These are phyloP conservation scores for Germaria angustata DNA, from an alignment of 2,888 invertebrate genomes.

Conservation along the genomic window DNA sequence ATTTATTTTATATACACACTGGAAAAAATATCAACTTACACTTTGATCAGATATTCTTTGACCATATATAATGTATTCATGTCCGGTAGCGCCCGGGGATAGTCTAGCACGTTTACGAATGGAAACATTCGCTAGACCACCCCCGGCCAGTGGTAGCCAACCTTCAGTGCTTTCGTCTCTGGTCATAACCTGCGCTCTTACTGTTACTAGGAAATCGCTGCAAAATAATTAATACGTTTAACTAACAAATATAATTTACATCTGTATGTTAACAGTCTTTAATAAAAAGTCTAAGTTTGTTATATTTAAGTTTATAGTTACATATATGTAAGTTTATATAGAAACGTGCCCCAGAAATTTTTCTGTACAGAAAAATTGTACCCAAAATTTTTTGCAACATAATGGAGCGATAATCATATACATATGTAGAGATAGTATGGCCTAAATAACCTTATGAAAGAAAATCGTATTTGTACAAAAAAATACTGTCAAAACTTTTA, in stretches of 20 bases:
- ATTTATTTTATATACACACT: neutral
- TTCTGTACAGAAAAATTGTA: too few species aligned
- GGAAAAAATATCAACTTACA: constrained; percentile 82
- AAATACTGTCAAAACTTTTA: too few species aligned
- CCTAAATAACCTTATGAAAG: too few species aligned
- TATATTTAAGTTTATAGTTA: too few species aligned
- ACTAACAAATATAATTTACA: neutral
- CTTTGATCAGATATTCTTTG: constrained; percentile 95
- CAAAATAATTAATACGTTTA: constrained; percentile 74
- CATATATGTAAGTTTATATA: too few species aligned
- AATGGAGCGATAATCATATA: too few species aligned
- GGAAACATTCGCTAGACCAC: constrained; percentile 95
- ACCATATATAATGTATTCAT: constrained; percentile 96
- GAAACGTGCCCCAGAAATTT: too few species aligned
- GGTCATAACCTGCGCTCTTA: constrained; percentile 99
- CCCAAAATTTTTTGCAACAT: too few species aligned
- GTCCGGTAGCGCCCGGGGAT: constrained; percentile 82
- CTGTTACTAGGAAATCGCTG: constrained; percentile 97
- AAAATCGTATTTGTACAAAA: too few species aligned
- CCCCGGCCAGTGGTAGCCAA: constrained; percentile 96
- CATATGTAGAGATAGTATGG: too few species aligned
- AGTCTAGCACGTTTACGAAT: constrained; percentile 88
- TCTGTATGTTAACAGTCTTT: too few species aligned
- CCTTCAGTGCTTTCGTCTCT: constrained; percentile 98
- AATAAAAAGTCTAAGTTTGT: too few species aligned